phyloP scores from a whole-genome alignment of 2,113 vertebrate species.

The Oryzias melastigma region DNA sequence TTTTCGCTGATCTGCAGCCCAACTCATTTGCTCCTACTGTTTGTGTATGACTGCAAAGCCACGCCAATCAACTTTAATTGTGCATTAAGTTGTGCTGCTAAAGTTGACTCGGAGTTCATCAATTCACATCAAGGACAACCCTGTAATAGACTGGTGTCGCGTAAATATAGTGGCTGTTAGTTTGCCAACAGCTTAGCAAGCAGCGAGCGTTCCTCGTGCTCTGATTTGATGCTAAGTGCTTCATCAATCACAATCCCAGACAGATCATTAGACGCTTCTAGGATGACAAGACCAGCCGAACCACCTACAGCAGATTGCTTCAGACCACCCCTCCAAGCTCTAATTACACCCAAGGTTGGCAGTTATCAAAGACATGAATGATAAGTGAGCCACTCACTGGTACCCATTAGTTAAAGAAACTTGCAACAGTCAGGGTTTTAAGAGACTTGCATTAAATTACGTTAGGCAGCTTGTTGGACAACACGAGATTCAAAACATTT shows the following conservation, averaged over 20 bases:
- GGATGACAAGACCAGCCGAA: slow-evolving; percentile 69
- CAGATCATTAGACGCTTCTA: slow-evolving; percentile 69
- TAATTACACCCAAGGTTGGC: slow-evolving; percentile 59
- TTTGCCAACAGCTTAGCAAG: slow-evolving; percentile 68
- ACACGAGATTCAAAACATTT: background rate
- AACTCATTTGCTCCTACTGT: slow-evolving; percentile 22
- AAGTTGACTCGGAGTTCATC: slow-evolving; percentile 54
- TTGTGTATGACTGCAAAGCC: slow-evolving; percentile 27
- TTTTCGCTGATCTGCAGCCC: slow-evolving; percentile 2
- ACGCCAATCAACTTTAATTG: slow-evolving; percentile 31
- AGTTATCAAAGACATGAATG: slow-evolving; percentile 61
- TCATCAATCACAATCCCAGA: slow-evolving; percentile 73
- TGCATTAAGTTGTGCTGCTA: slow-evolving; percentile 21
- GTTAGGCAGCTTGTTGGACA: background rate
- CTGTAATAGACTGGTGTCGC: slow-evolving; percentile 60
- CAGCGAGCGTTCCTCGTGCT: slow-evolving; percentile 48
- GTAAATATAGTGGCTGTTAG: slow-evolving; percentile 51
- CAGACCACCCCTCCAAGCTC: slow-evolving; percentile 64
- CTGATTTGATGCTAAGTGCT: slow-evolving; percentile 70
- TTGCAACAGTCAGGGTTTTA: slow-evolving; percentile 49
- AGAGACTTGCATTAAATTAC: slow-evolving; percentile 17
- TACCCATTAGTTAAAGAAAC: slow-evolving; percentile 55
- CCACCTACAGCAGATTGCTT: slow-evolving; percentile 60
- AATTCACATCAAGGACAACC: slow-evolving; percentile 65
- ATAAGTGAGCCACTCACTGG: slow-evolving; percentile 62